Conservation (phyloP, 2,888 invertebrate species). For the Crocallis elinguaria region DNA sequence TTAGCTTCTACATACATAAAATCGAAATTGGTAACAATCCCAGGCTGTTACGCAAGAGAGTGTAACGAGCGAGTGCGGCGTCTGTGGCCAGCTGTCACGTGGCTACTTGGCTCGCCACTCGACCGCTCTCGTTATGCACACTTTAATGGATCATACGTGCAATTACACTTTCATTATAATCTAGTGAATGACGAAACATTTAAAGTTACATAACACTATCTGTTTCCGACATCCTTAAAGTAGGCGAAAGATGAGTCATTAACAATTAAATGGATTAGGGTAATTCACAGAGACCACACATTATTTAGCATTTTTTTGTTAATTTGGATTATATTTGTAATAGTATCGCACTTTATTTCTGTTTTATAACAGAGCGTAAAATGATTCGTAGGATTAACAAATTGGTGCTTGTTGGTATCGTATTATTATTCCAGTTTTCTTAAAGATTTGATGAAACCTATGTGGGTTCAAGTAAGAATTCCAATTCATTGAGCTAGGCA, state of each 20-base stretch:
- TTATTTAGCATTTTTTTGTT: slow-evolving; percentile 25
- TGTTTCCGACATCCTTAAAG: slow-evolving; percentile 40
- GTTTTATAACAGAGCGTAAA: slow-evolving; percentile 13
- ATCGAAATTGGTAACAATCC: slow-evolving; percentile 63
- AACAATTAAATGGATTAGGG: slow-evolving; percentile 42
- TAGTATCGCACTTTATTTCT: slow-evolving; percentile 19
- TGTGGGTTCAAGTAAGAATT: background rate
- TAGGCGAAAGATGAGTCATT: slow-evolving; percentile 33
- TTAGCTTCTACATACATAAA: slow-evolving; percentile 58
- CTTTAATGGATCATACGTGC: slow-evolving; percentile 67
- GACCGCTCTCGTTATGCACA: slow-evolving; percentile 56
- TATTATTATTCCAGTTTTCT: background rate
- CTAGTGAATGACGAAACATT: slow-evolving; percentile 50
- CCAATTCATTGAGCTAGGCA: slow-evolving; percentile 4
- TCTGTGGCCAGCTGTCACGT: slow-evolving; percentile 29
- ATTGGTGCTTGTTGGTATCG: background rate
- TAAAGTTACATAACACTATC: slow-evolving; percentile 52
- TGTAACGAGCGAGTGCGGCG: slow-evolving; percentile 37
- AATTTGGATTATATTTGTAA: slow-evolving; percentile 18
- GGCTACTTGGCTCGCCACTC: slow-evolving; percentile 34
- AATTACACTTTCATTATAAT: slow-evolving; percentile 66
- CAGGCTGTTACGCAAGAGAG: slow-evolving; percentile 56
- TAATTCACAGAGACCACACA: slow-evolving; percentile 22
- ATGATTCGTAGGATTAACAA: slow-evolving; percentile 10
- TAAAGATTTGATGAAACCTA: background rate